A percentile compares a stretch with the other conserved stretches of the same genome.
phyloP scores from a whole-genome alignment of 2,113 vertebrate genomes.

The Xiphias gladius region DNA sequence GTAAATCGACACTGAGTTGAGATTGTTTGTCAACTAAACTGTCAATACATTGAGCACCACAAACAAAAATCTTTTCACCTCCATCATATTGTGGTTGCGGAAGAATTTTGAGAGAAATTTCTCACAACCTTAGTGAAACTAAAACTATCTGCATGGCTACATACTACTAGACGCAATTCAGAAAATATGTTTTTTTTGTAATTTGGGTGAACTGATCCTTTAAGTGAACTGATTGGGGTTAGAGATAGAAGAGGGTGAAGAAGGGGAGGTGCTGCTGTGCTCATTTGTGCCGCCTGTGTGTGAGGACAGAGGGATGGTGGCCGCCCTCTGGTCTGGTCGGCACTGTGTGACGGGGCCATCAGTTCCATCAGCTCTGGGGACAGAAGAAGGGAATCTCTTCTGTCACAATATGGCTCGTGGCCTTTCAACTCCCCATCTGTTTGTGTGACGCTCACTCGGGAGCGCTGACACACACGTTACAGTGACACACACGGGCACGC shows the following conservation, averaged over 20 bases:
- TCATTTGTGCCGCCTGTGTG: slow-evolving; percentile 20
- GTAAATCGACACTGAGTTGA: not conserved
- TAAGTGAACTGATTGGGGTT: slow-evolving; percentile 5
- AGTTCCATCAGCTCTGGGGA: slow-evolving; percentile 69
- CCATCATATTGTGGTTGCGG: not conserved
- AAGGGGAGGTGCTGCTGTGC: slow-evolving; percentile 6
- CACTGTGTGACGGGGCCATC: slow-evolving; percentile 52
- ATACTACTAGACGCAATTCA: not conserved
- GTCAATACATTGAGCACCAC: not conserved
- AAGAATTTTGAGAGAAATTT: not conserved
- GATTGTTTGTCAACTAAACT: not conserved
- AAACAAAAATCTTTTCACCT: not conserved
- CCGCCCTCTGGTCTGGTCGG: slow-evolving; percentile 49
- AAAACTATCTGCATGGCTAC: not conserved
- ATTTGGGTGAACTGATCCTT: slow-evolving; percentile 23
- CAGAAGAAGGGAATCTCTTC: slow-evolving; percentile 83
- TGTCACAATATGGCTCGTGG: slow-evolving; percentile 85
- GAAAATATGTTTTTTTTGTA: slow-evolving; percentile 1
- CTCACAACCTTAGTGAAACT: not conserved
- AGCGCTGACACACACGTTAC: slow-evolving; percentile 59
- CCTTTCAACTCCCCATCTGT: slow-evolving; percentile 88
- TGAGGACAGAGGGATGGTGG: slow-evolving; percentile 30
- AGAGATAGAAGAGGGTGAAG: not conserved
- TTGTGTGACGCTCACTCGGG: slow-evolving; percentile 78
- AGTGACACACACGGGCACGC: slow-evolving; percentile 39